Evolutionary conservation across 2,113 vertebrate species (phyloP).

Genomic region (Zapornia atra): DNA sequence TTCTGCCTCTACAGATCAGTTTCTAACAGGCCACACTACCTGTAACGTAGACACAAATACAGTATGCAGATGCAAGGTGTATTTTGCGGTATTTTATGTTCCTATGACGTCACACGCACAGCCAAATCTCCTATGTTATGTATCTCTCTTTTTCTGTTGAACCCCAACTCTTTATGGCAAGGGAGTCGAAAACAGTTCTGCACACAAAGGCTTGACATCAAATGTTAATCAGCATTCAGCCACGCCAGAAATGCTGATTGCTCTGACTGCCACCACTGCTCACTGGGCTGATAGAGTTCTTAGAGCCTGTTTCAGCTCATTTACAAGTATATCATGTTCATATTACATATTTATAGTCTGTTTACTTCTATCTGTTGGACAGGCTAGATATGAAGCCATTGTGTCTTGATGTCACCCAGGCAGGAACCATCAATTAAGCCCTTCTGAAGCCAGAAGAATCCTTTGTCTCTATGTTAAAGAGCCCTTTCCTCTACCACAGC

Average conservation of each 20-base stretch:
- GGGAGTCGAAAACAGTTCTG: not conserved
- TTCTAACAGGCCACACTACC: not conserved
- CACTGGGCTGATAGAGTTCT: not conserved
- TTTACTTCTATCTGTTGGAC: not conserved
- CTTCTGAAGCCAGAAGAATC: not conserved
- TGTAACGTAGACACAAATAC: not conserved
- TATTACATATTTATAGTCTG: not conserved
- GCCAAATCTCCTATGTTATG: not conserved
- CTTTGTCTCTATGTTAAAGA: not conserved
- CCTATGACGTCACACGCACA: rapidly evolving
- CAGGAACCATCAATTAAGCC: not conserved
- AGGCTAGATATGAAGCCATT: not conserved
- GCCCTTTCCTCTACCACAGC: not conserved
- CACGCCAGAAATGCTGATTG: not conserved
- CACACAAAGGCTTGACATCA: not conserved
- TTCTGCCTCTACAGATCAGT: not conserved
- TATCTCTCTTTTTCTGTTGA: not conserved
- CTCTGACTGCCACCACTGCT: not conserved
- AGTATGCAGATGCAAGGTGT: not conserved
- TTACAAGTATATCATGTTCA: not conserved
- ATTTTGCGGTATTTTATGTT: not conserved
- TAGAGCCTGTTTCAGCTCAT: not conserved
- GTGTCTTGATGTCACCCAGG: not conserved
- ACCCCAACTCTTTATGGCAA: not conserved
- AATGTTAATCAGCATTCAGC: not conserved